Evolutionary conservation across 35 echinoderm and acorn worm species (phyloP).

Genomic region (Heliocidaris tuberculata): DNA sequence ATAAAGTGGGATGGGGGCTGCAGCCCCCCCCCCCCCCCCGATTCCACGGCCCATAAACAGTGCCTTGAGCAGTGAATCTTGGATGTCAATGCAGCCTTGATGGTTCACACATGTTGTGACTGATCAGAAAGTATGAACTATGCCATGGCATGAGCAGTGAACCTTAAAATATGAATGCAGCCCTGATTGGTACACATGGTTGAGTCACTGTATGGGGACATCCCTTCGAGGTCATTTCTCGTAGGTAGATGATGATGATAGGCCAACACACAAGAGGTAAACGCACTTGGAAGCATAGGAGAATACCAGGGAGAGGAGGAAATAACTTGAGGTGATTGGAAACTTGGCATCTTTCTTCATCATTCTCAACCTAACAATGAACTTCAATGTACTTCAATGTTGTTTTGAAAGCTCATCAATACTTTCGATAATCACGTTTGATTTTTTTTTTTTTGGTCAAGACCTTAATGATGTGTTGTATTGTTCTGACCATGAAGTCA

Average conservation of each 20-base stretch:
- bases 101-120: no score
- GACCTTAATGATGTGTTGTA: background rate
- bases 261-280: background rate
- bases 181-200: background rate
- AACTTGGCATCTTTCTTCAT: background rate
- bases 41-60: no score
- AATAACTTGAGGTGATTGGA: background rate
- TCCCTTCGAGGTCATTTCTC: background rate
- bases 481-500: background rate
- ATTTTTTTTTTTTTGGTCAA: constrained; percentile 8
- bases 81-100: no score
- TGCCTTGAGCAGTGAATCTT: no score
- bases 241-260: background rate
- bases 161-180: background rate
- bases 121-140: no score
- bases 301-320: no score
- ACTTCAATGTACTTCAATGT: background rate
- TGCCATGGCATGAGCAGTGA: background rate
- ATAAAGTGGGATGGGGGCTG: no score
- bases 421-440: background rate
- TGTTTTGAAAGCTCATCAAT: background rate
- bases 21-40: no score
- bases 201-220: constrained; percentile 15
- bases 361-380: background rate
- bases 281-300: background rate